A percentile compares a stretch with the other conserved stretches of the same genome.
Evolutionary conservation across 2,797 vertebrate genomes (phyloP).

Genomic region (Enteromius thamalakanensis): DNA sequence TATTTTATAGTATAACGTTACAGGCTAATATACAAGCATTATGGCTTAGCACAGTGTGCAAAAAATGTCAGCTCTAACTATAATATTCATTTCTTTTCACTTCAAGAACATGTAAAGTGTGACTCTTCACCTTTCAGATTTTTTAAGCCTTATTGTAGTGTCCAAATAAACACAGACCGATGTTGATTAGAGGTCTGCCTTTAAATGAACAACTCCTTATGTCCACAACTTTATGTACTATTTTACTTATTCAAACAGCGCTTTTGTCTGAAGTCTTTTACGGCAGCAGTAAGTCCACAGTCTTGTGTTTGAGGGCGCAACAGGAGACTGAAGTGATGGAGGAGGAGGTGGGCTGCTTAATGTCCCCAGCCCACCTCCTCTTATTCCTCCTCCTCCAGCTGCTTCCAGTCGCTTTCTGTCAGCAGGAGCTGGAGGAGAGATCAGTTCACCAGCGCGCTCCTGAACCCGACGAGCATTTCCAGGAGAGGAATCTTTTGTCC

Average conservation of each 20-base stretch:
- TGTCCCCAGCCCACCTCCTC: conserved; percentile 42
- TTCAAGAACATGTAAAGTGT: neutral
- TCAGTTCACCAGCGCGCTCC: conserved; percentile 42
- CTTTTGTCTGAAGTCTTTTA: conserved; percentile 16
- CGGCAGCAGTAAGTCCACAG: conserved; percentile 31
- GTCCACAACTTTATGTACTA: conserved; percentile 29
- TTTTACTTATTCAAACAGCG: conserved; percentile 4
- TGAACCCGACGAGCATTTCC: conserved; percentile 25
- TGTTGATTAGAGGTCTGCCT: conserved; percentile 25
- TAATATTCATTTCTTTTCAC: neutral
- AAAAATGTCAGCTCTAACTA: neutral
- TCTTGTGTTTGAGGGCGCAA: conserved; percentile 31
- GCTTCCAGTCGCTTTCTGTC: conserved; percentile 21
- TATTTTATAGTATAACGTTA: neutral
- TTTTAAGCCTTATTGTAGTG: neutral
- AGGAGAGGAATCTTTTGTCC: conserved; percentile 5
- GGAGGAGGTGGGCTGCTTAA: conserved; percentile 36
- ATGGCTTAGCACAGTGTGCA: neutral
- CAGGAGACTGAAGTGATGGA: conserved; percentile 36
- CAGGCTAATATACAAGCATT: too few relatives aligned
- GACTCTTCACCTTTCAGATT: neutral
- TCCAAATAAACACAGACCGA: conserved; percentile 18
- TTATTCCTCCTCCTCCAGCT: conserved; percentile 34
- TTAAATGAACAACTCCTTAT: conserved; percentile 24
- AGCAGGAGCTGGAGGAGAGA: conserved; percentile 33